Percentiles rank a stretch among this genome's conserved stretches.
Conservation (phyloP, 2,113 vertebrate species). For the Xyrauchen texanus region DNA sequence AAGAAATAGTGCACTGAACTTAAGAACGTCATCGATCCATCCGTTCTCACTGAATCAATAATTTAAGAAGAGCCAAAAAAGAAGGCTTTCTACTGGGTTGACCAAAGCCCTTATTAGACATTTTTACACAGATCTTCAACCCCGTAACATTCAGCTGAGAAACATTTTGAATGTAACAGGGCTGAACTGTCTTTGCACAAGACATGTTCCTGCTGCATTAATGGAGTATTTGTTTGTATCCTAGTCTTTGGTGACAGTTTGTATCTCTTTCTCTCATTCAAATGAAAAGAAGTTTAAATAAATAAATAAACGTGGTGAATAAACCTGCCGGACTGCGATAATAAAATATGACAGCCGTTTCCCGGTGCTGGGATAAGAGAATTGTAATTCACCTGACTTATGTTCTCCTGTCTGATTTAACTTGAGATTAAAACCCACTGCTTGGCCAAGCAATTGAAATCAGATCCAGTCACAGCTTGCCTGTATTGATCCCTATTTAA, state of each 20-base stretch:
- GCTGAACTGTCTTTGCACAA: too few species aligned
- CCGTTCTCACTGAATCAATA: conserved; percentile 55
- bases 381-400: conserved; percentile 76
- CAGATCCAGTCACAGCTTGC: conserved; percentile 82
- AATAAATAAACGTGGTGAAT: conserved; percentile 60
- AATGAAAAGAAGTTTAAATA: conserved; percentile 27
- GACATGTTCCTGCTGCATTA: too few species aligned
- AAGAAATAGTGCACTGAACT: conserved; percentile 83
- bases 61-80: conserved; percentile 89
- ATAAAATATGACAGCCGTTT: conserved; percentile 83
- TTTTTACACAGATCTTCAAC: too few species aligned
- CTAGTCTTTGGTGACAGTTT: conserved; percentile 63
- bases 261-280: conserved; percentile 36
- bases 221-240: too few species aligned
- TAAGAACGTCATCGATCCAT: conserved; percentile 82
- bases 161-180: too few species aligned
- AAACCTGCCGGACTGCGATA: conserved; percentile 65
- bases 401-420: conserved; percentile 80
- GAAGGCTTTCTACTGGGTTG: conserved; percentile 61
- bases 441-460: conserved; percentile 78
- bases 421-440: conserved; percentile 85
- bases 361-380: conserved; percentile 73
- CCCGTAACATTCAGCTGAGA: too few species aligned
- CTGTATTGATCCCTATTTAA: conserved; percentile 92
- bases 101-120: too few species aligned